phyloP scores from a whole-genome alignment of 2,797 vertebrate genomes.

The Potorous gilbertii region DNA sequence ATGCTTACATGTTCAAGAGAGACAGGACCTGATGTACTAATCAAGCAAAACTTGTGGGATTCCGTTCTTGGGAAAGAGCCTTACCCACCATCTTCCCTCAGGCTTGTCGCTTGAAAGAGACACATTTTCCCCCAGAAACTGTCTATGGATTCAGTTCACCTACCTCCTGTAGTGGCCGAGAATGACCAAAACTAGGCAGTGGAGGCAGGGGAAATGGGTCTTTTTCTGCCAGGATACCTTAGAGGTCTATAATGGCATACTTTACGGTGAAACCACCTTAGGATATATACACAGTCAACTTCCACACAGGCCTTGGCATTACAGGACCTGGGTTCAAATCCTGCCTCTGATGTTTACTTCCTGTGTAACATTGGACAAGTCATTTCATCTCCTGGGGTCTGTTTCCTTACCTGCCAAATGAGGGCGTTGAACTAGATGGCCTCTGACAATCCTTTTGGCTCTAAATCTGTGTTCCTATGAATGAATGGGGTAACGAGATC shows the following conservation, averaged over 20 bases:
- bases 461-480: background rate
- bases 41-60: background rate
- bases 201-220: background rate
- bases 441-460: background rate
- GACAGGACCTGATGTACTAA: background rate
- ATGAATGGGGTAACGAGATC: background rate
- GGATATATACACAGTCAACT: background rate
- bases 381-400: background rate
- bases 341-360: background rate
- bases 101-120: conserved; percentile 4
- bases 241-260: background rate
- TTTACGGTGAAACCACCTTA: background rate
- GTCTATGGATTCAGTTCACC: background rate
- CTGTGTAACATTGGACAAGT: background rate
- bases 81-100: background rate
- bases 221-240: background rate
- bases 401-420: background rate
- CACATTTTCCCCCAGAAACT: conserved; percentile 6
- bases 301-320: background rate
- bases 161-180: background rate
- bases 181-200: background rate
- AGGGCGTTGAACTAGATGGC: background rate
- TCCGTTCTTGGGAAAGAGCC: background rate
- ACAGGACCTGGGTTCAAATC: background rate
- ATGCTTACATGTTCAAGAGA: background rate